phyloP scores from a whole-genome alignment of 2,113 vertebrate genomes.

The Enhydra lutris region DNA sequence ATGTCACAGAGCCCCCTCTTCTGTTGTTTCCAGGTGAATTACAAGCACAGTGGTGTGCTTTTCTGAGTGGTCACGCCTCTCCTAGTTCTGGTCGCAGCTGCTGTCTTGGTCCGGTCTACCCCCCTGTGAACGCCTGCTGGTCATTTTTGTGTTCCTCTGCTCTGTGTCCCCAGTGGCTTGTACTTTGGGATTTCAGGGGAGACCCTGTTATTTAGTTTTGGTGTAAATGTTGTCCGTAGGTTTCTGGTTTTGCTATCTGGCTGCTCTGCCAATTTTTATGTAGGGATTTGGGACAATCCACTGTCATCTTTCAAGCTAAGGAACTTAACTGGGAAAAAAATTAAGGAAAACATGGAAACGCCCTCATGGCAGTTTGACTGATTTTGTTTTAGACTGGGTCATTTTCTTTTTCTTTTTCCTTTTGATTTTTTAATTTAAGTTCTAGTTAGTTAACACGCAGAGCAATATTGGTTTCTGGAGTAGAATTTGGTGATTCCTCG shows the following conservation, averaged over 20 bases:
- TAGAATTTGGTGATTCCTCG: not conserved
- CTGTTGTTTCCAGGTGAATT: not conserved
- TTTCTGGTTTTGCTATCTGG: not conserved
- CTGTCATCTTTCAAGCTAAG: not conserved
- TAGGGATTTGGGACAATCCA: not conserved
- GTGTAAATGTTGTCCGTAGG: not conserved
- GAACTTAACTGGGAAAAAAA: not conserved
- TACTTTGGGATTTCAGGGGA: not conserved
- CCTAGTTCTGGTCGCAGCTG: fast-evolving
- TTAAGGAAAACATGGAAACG: not conserved
- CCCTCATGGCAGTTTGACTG: not conserved
- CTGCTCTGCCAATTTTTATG: not conserved
- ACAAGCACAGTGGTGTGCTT: not conserved
- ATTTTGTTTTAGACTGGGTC: not conserved
- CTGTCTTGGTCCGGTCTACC: fast-evolving
- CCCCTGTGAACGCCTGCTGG: not conserved
- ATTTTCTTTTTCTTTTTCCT: not conserved
- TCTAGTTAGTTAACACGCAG: not conserved
- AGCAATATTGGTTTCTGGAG: not conserved
- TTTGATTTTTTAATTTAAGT: not conserved
- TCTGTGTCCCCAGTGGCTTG: not conserved
- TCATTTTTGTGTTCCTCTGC: not conserved
- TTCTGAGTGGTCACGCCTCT: not conserved
- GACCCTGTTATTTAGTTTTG: not conserved
- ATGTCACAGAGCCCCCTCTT: not conserved